Evolutionary conservation across 2,888 invertebrate genomes (phyloP), one percentile per base, ranked within the genome.

Genomic region (Melipona beecheii): DNA sequence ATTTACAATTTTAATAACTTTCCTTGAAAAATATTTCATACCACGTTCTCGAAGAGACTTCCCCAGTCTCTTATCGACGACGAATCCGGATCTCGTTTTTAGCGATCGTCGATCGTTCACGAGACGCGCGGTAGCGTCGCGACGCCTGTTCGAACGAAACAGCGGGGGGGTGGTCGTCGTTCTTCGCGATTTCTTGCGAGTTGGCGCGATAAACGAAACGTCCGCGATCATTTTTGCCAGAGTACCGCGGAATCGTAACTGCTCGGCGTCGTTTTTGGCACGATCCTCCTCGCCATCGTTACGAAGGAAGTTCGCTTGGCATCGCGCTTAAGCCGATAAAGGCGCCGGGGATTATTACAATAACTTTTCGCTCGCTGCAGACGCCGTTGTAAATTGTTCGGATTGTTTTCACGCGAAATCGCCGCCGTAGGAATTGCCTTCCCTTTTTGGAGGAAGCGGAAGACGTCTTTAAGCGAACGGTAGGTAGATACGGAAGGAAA

Each of bases 271-370:
- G 69, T 72, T 88, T 81, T 90, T 89, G 89, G 89, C 89, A 89
- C 88, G 85, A 81, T 81, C 79, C 66, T 74, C 52, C 64, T 80
- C 71, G 76, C 70, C 75, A 76, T 88, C 86, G 88, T 87, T 86
- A 80, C 78, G 11, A 24, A 31, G 60, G 36, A 70, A 68, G 83
- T 72, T 69, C 13, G 82, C 31, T 87, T 89, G 89, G 90, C 88
- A 87, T 84, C 50, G 87, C 43, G 73, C 68, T 86, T 87, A 78
- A 81, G 75, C 83, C 89, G 86, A 86, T 86, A 87, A 89, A 89
- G 79, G 81, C 84, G 77, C 79, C 85, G 80, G 78, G 80, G 86
- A 89, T 89, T 86, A 86, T 89, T 86, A 75, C 73, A 86, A 89
- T 89, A 86, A 87, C 83, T 89, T 86, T 80, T 78, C 84, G 68